Percentiles rank a stretch among this genome's conserved stretches.
phyloP scores from a whole-genome alignment of 1,140 invertebrate species.

The Drosophila baimaii region DNA sequence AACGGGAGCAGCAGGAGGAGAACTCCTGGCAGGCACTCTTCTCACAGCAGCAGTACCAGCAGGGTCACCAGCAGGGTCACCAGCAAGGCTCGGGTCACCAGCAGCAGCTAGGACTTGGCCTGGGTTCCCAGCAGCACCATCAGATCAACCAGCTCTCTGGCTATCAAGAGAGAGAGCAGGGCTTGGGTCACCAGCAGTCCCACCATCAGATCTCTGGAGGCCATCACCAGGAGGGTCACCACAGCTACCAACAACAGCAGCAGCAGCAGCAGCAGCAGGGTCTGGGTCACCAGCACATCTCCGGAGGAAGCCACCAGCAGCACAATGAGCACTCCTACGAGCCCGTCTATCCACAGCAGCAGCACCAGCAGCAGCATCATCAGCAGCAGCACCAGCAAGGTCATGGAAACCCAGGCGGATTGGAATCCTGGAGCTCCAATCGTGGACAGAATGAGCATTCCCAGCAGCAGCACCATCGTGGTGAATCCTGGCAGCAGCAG shows the following conservation, averaged over 20 bases:
- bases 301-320: background rate
- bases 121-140: background rate
- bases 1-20: background rate
- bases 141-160: background rate
- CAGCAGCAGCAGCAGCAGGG: background rate
- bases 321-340: slow-evolving; percentile 13
- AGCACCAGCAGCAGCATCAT: background rate
- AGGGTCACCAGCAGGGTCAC: background rate
- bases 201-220: background rate
- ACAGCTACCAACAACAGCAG: background rate
- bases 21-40: slow-evolving; percentile 3
- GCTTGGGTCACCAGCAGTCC: background rate
- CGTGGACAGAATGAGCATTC: background rate
- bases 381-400: background rate
- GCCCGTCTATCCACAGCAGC: slow-evolving; percentile 7
- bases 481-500: slow-evolving; percentile 1
- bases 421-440: background rate
- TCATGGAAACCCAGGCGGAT: background rate
- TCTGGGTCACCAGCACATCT: background rate
- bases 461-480: background rate
- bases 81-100: background rate
- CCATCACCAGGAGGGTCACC: background rate
- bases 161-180: background rate
- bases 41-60: background rate
- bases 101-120: too few relatives aligned